Evolutionary conservation across 2,113 vertebrate genomes (phyloP), one percentile per base, ranked within the genome.

Genomic region (Scartelaos histophorus): DNA sequence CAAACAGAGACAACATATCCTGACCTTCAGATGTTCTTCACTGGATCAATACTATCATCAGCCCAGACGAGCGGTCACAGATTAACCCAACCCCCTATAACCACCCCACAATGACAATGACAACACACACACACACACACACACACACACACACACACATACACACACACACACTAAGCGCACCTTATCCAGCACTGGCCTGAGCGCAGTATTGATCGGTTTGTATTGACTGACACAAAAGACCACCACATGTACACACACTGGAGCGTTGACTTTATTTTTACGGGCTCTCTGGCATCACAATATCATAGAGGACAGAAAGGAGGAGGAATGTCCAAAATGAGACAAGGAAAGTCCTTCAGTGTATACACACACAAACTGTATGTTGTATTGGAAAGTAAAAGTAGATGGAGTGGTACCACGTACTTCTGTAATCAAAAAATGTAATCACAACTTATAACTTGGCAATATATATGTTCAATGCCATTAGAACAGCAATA

Each of bases 41-140:
- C 66, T 82, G 87, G 87, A 92, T 92, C 90, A 87, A 93, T 93
- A 92, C 83, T 85, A 86, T 87, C 90, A 90, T 91, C 88, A 83
- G 68, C 21, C 13, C 84, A 79, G 88, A 87, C 81, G 72, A 84
- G 79, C 72, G n/a, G 82, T 84, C 75, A 83, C 82, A 88, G 90
- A 90, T 91, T 86, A 86, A 91, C 85, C 79, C 82, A 82, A 85
- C 54, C 79, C 66, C 45, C 67, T 71, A 25, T 35, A 67, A 82
- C 81, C 73, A 76, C 46, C 69, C 67, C 71, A 34, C 57, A 49
- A 13, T 61, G 70, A 45, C 49, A 56, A 22, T 43, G 16, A 61
- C 24, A 25, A 60, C 67, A 64, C 67, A 35, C 17, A 25, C 34
- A 70, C 25, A 25, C 66, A 61, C 43, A 60, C 22, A 67, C 53